Base-by-base conservation (phyloP, 2,113 vertebrate genomes). In the Ammodytes dubius region DNA sequence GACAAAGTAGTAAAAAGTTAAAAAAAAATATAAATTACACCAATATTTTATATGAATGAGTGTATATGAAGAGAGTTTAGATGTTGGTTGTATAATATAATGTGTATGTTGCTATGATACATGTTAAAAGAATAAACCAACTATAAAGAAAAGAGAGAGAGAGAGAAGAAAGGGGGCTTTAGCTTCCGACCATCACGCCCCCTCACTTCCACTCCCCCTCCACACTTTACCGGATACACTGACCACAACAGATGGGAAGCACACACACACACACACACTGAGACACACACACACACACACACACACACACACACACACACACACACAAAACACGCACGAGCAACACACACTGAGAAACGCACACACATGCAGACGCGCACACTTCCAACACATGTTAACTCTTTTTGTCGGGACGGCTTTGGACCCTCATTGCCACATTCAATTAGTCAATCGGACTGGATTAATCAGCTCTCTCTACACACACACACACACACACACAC, bases 201-300 rank as follows among this genome's bases (percentile, higher is more conserved):
- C 47, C 74, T 80, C 77, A 87, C 61, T 39, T 67, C 50, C 40
- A 70, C 47, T 64, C 70, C 19, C 80, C 70, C 19, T 82, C 35
- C 71, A 47, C 6, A 7, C 69, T 85, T 65, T 58, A 57, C 70
- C 66, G 84, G 70, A 88, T 68, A 74, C 67, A 74, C 57, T 57
- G 70, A 76, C 82, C 79, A 65, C 90, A 93, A 91, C 93, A 93
- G 91, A 93, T 92, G 92, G 91, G 76, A 79, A 46, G 12, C 53
- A 60, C 63, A 42, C 61, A 77, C 76, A 63, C 77, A 70, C 63
- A 40, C 74, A 50, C 73, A 42, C 50, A 54, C 52, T 66, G 58
- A 40, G 73, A 45, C 43, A 45, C 35, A 43, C 64, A 43, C 56
- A 53, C 46, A 53, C 54, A 53, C 53, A 39, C 57, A 79, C 78